Evolutionary conservation across 2,797 vertebrate species (phyloP).

Genomic region (Dicrostonyx torquatus): DNA sequence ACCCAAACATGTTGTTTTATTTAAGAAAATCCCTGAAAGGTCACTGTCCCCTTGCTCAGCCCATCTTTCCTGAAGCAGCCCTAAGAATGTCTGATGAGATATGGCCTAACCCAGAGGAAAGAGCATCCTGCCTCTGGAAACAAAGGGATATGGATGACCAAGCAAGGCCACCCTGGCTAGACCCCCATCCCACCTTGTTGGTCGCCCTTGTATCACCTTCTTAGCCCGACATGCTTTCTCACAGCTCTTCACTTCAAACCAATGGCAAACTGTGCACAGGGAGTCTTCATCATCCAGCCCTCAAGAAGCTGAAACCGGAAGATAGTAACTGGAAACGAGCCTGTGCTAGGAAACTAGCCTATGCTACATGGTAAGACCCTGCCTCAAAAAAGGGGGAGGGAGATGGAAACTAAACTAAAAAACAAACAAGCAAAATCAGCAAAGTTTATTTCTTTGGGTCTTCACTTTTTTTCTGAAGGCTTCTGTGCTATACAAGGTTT

Average conservation of each 20-base stretch:
- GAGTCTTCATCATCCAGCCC: neutral
- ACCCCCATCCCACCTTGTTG: too few relatives aligned
- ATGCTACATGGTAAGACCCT: neutral
- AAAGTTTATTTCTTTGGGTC: neutral
- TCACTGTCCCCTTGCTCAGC: neutral
- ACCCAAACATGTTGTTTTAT: neutral
- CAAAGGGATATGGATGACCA: neutral
- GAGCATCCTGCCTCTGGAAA: neutral
- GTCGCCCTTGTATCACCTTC: neutral
- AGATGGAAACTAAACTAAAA: neutral
- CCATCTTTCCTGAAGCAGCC: neutral
- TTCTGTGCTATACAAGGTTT: neutral
- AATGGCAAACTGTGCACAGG: neutral
- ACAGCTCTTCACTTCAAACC: neutral
- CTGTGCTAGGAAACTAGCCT: neutral
- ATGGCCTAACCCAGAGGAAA: neutral
- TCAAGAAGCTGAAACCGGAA: neutral
- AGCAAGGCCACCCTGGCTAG: neutral
- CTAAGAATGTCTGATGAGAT: neutral
- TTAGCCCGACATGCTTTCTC: neutral
- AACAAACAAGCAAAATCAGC: neutral
- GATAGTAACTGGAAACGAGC: neutral
- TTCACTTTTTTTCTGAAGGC: neutral
- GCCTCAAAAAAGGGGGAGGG: neutral
- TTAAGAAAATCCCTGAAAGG: neutral